Conservation (phyloP, 2,888 invertebrate genomes). For the Brenthis hecate region DNA sequence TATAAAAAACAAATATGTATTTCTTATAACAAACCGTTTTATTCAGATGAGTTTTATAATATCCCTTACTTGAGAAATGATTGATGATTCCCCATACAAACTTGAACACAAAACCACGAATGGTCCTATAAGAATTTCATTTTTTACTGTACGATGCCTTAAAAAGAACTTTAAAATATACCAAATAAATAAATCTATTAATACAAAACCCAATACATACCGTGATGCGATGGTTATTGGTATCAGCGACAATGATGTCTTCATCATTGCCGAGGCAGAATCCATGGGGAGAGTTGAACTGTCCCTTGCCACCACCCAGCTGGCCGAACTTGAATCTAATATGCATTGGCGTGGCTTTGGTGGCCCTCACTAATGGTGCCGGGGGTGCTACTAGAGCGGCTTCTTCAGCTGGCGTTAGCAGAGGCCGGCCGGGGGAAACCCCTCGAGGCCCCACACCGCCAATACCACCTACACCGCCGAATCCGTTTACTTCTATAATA, state of each 20-base stretch:
- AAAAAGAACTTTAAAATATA: too few species aligned
- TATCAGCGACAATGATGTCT: constrained; percentile 97
- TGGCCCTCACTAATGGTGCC: constrained; percentile 83
- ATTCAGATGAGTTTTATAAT: too few species aligned
- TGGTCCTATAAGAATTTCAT: too few species aligned
- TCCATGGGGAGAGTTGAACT: constrained; percentile 98
- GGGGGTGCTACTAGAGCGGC: constrained; percentile 73
- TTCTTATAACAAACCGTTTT: too few species aligned
- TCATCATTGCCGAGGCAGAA: constrained; percentile 97
- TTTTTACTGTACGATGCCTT: too few species aligned
- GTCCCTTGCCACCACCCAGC: constrained; percentile 94
- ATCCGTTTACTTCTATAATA: constrained; percentile 71
- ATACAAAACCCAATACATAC: constrained; percentile 59
- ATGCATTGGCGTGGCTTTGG: constrained; percentile 92
- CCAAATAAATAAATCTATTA: background rate
- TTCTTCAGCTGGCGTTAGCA: constrained; percentile 73
- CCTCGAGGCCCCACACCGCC: constrained; percentile 78
- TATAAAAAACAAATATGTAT: too few species aligned
- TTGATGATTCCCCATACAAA: too few species aligned
- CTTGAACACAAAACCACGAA: too few species aligned
- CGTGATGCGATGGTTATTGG: constrained; percentile 97
- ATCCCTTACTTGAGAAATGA: too few species aligned
- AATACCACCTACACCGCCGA: constrained; percentile 74
- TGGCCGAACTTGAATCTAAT: constrained; percentile 97
- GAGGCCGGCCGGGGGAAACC: constrained; percentile 74